Base-by-base conservation (phyloP, 2,113 vertebrate species). In the Baryphthengus martii region DNA sequence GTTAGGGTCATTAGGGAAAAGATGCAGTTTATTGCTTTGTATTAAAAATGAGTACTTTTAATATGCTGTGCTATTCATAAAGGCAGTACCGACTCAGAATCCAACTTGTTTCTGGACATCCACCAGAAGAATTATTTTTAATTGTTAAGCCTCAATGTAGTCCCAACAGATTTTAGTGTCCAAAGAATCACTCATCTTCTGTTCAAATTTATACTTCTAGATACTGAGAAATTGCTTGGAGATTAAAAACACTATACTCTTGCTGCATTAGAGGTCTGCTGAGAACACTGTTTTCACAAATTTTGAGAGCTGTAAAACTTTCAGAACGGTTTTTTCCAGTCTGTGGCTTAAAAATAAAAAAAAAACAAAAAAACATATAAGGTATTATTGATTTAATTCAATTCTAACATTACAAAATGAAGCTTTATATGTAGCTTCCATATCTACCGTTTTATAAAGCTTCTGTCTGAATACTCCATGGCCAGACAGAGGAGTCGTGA, bases 111-210 rank as follows among this genome's bases (percentile, higher is more conserved):
- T 90, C 78, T 97, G 68, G 55, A 56, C 37, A 85, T 90, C 58
- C 71, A 95, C 56, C 23, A 63, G 56, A 91, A 93, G 67, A 95
- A 97, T 95, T 93, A 42, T 78, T 97, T 97, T 96, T 96, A 88
- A 91, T 97, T 96, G 89, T 96, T 95, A 91, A 74, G 82, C 55
- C 68, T 91, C 47, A 82, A 58, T 28, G 15, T 83, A 85, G 61
- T 93, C 90, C 91, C 86, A 94, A 28, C 37, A 77, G 78, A 96
- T 67, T 96, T 96, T n/a, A 77, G 56, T 35, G 10, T 94, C 88
- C 95, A 58, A 94, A 97, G 77, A 96, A 96, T 95, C 97, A 88
- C 86, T 95, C 79, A 67, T 88, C 75, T 92, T 42, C 72, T 85
- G 59, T 85, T 95, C 44, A 80, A 73, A 29, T 74, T 96, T 74